Percentiles rank a stretch among this genome's conserved stretches.
These are phyloP conservation scores for Drosophila pallidifrons DNA, from an alignment of 1,140 invertebrate genomes.

Conservation along the genomic window DNA sequence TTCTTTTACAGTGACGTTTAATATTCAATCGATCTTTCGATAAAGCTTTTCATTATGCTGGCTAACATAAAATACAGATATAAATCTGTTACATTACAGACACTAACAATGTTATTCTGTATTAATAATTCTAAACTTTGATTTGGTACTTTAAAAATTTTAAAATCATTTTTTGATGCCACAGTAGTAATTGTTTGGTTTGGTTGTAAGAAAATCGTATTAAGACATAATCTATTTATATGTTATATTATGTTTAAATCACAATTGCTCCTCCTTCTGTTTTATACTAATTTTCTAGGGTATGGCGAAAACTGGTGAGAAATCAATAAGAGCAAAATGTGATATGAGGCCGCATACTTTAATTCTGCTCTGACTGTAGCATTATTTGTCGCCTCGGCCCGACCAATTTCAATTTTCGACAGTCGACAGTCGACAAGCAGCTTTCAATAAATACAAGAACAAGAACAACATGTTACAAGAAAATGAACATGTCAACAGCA, in stretches of 20 bases:
- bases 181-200: too few species aligned
- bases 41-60: too few species aligned
- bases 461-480: constrained; percentile 65
- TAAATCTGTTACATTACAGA: too few species aligned
- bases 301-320: constrained; percentile 14
- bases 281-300: background rate
- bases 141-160: too few species aligned
- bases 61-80: too few species aligned
- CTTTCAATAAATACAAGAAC: constrained; percentile 52
- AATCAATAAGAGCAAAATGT: constrained; percentile 48
- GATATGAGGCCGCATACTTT: constrained; percentile 30
- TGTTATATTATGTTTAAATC: too few species aligned
- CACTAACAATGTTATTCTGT: too few species aligned
- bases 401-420: constrained; percentile 60
- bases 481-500: constrained; percentile 82
- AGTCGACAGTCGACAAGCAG: constrained; percentile 55
- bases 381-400: constrained; percentile 38
- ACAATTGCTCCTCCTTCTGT: background rate
- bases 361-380: constrained; percentile 20
- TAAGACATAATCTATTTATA: background rate
- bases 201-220: too few species aligned
- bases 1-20: too few species aligned
- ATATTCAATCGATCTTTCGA: too few species aligned
- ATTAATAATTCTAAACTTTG: too few species aligned
- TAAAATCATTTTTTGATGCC: too few species aligned